Evolutionary conservation across 2,113 vertebrate genomes (phyloP).

Genomic region (Zingel zingel): DNA sequence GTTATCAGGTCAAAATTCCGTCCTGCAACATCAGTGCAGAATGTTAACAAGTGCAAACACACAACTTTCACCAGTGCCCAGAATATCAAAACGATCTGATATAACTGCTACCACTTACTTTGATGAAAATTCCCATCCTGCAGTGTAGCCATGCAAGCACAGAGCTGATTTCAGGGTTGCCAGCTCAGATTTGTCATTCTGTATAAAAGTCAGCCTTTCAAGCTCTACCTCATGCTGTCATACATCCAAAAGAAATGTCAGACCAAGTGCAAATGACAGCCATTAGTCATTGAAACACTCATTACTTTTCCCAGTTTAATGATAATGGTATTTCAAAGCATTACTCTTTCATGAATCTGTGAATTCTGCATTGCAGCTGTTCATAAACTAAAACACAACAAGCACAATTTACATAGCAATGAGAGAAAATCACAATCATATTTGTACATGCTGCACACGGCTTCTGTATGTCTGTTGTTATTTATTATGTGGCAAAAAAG

Average conservation of each 20-base stretch:
- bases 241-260: constrained; percentile 50
- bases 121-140: constrained; percentile 56
- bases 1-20: background rate
- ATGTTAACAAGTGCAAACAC: constrained; percentile 15
- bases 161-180: constrained; percentile 67
- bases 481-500: background rate
- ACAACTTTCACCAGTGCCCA: background rate
- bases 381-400: constrained; percentile 7
- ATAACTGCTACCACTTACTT: constrained; percentile 40
- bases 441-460: background rate
- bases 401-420: background rate
- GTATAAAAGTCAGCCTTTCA: constrained; percentile 52
- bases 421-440: background rate
- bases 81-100: constrained; percentile 52
- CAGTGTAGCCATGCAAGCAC: constrained; percentile 53
- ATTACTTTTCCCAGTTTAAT: constrained; percentile 38
- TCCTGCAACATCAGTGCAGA: background rate
- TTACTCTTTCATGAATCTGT: constrained; percentile 9
- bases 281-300: constrained; percentile 43
- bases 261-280: constrained; percentile 43
- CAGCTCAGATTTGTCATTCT: constrained; percentile 61
- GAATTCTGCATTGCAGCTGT: constrained; percentile 17
- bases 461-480: background rate
- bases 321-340: constrained; percentile 33
- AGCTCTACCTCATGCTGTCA: constrained; percentile 49